phyloP scores from a whole-genome alignment of 2,113 vertebrate species.

The Ptyas mucosa region DNA sequence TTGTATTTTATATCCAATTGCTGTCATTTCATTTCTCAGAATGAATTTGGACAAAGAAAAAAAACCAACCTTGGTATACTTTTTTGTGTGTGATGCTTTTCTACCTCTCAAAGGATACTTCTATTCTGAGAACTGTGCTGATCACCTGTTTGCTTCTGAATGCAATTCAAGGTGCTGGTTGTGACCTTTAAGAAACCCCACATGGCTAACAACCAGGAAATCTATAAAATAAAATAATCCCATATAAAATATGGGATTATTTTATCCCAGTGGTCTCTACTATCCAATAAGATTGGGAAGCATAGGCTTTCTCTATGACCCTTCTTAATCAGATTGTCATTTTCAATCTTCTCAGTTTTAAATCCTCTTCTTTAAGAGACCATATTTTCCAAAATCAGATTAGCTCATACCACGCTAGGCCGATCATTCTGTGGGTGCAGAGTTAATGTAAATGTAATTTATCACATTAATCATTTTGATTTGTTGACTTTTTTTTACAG shows the following conservation, averaged over 20 bases:
- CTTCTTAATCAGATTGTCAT: background rate
- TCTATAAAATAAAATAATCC: background rate
- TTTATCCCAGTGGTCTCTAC: background rate
- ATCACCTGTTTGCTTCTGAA: background rate
- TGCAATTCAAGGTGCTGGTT: background rate
- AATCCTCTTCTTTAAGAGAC: background rate
- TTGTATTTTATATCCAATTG: constrained; percentile 22
- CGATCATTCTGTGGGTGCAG: background rate
- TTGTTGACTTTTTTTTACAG: background rate
- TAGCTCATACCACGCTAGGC: background rate
- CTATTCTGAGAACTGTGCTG: background rate
- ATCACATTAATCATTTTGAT: background rate
- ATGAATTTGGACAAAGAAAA: constrained; percentile 12
- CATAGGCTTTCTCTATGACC: background rate
- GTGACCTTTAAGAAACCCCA: background rate
- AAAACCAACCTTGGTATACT: background rate
- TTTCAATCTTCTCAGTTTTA: background rate
- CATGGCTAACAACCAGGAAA: background rate
- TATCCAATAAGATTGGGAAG: background rate
- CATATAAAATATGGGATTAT: no score
- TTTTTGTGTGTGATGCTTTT: background rate
- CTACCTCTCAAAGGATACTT: background rate
- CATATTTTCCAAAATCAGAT: background rate
- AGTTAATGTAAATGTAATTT: background rate
- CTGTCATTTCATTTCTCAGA: constrained; percentile 25